Conservation (phyloP, 2,888 invertebrate species). For the Caenorhabditis plicata region DNA sequence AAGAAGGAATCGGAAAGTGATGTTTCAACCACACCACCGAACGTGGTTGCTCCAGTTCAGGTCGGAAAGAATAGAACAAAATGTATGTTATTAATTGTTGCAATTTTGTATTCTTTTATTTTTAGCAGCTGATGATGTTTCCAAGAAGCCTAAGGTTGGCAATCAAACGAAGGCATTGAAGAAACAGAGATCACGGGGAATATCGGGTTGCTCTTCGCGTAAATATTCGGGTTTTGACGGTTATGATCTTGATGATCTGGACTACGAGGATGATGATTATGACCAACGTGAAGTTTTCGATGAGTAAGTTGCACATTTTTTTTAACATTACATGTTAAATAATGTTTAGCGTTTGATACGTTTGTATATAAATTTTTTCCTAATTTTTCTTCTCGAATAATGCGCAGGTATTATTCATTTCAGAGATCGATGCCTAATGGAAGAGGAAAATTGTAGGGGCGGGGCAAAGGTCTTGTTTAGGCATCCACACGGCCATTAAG, state of each 20-base stretch:
- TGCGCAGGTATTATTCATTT: too few relatives aligned
- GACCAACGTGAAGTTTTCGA: conserved; percentile 14
- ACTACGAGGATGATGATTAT: conserved; percentile 4
- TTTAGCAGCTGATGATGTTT: conserved; percentile 15
- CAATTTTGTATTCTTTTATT: too few relatives aligned
- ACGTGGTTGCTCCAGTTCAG: conserved; percentile 9
- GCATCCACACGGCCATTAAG: too few relatives aligned
- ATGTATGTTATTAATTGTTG: conserved; percentile 13
- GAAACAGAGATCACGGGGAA: conserved; percentile 27
- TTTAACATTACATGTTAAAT: conserved; percentile 12
- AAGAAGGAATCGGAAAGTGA: conserved; percentile 7
- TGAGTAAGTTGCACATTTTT: conserved; percentile 9
- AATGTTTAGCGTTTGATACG: conserved; percentile 1
- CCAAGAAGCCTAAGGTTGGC: conserved; percentile 17
- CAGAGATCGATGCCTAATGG: too few relatives aligned
- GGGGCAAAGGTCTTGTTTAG: too few relatives aligned
- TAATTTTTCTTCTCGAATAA: too few relatives aligned
- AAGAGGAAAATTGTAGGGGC: too few relatives aligned
- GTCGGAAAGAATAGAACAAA: conserved; percentile 8
- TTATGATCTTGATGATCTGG: conserved; percentile 12
- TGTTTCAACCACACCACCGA: conserved; percentile 24
- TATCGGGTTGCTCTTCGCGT: conserved; percentile 25
- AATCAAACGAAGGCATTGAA: conserved; percentile 25
- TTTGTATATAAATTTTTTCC: too few relatives aligned
- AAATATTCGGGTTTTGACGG: conserved; percentile 15